A percentile compares a stretch with the other conserved stretches of the same genome.
Conservation (phyloP, 2,797 vertebrate genomes). For the Neopelma chrysocephalum region DNA sequence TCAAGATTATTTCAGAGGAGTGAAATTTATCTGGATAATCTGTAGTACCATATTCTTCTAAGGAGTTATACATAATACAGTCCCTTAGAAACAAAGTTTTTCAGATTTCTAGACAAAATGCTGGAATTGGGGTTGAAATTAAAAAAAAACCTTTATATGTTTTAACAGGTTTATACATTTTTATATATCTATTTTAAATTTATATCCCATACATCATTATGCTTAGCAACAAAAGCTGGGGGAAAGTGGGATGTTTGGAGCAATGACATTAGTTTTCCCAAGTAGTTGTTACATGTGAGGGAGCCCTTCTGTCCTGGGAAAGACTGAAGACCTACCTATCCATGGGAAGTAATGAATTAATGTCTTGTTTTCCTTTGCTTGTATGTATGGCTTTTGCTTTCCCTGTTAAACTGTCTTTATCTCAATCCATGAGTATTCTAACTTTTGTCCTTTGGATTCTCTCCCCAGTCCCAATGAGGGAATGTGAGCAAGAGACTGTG, state of each 20-base stretch:
- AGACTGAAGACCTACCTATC: neutral
- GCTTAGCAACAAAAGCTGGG: neutral
- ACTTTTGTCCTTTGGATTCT: neutral
- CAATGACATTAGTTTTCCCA: neutral
- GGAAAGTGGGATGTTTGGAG: neutral
- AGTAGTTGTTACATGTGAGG: accelerated
- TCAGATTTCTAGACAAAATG: neutral
- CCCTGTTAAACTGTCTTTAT: neutral
- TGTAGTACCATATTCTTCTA: neutral
- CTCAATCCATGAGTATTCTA: neutral
- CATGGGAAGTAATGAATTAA: neutral
- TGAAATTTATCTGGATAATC: neutral
- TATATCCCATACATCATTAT: accelerated
- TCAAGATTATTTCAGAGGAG: neutral
- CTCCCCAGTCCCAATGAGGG: too few species aligned
- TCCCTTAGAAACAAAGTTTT: neutral
- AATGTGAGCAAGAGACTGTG: neutral
- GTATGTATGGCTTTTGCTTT: neutral
- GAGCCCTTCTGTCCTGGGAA: neutral
- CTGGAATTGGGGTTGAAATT: neutral
- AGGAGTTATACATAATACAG: neutral
- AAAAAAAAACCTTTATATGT: neutral
- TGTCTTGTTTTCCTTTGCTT: neutral
- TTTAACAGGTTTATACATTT: neutral
- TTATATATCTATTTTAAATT: neutral